A percentile compares a stretch with the other conserved stretches of the same genome.
Conservation (phyloP, 2,797 vertebrate genomes). For the Gila robusta region DNA sequence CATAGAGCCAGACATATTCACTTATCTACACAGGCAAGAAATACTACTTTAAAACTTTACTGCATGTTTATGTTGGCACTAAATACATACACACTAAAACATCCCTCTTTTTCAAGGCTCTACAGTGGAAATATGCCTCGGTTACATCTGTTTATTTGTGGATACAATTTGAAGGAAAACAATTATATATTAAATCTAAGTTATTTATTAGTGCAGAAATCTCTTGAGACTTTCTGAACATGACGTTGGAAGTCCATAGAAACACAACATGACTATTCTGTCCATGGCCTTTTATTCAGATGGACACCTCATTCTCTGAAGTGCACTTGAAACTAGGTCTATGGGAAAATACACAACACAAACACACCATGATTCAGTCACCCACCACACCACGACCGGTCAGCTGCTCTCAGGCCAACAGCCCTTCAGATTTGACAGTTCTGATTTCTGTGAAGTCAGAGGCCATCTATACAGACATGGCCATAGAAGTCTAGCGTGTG, state of each 20-base stretch:
- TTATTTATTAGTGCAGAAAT: conserved; percentile 50
- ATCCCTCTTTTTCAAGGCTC: conserved; percentile 52
- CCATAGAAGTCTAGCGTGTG: conserved; percentile 49
- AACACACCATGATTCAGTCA: conserved; percentile 38
- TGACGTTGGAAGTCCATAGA: conserved; percentile 39
- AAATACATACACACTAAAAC: conserved; percentile 57
- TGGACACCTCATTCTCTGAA: conserved; percentile 51
- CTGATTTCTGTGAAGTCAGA: conserved; percentile 77
- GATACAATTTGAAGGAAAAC: conserved; percentile 47
- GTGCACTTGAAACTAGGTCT: conserved; percentile 45
- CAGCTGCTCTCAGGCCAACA: conserved; percentile 50
- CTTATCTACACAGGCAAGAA: conserved; percentile 70
- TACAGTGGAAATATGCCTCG: conserved; percentile 48
- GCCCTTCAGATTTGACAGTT: conserved; percentile 74
- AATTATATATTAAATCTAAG: conserved; percentile 30
- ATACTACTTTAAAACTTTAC: conserved; percentile 54
- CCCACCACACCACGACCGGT: conserved; percentile 68
- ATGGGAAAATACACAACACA: conserved; percentile 71
- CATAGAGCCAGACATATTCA: conserved; percentile 55
- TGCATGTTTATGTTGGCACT: conserved; percentile 60
- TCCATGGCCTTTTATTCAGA: conserved; percentile 47
- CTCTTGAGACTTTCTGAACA: conserved; percentile 64
- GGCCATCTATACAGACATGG: conserved; percentile 54
- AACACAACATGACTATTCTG: conserved; percentile 37
- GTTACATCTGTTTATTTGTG: conserved; percentile 46